Evolutionary conservation across 2,113 vertebrate genomes (phyloP), one percentile per base, ranked within the genome.

Genomic region (Cromileptes altivelis): DNA sequence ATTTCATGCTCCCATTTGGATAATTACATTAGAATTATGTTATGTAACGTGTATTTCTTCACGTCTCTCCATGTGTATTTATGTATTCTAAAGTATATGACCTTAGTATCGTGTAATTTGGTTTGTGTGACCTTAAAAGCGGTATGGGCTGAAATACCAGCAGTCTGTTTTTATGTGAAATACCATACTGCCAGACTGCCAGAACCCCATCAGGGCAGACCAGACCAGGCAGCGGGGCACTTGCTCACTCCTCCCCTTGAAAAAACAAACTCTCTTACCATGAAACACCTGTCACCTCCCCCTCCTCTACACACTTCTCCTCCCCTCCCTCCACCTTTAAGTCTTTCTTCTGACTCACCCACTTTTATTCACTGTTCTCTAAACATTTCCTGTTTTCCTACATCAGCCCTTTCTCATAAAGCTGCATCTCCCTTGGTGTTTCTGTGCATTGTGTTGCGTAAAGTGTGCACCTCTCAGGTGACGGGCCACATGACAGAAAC

Each of bases 251-350:
- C 88, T 88, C 87, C 91, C 82, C 65, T 86, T 92, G 75, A 89
- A 88, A 89, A 91, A 93, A 93, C 87, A 93, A 92, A 91, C 88
- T 84, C n/a, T 78, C 40, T 84, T 86, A 87, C 88, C 73, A 76
- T 61, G 63, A 90, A 85, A 84, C 91, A 91, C 92, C 88, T 92
- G 90, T 78, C 65, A 40, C 47, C 53, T 27, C 71, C 62, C 53
- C 17, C 49, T 14, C 18, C 25, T 53, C 21, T 25, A 68, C 63
- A 58, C 69, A 42, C 65, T 5, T 17, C 67, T 17, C 3, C 58
- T 62, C 18, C 33, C 21, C 50, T 7, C 15, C 49, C 19, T 30
- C 33, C 25, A 30, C 17, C 21, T 67, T 76, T 57, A 1, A 25
- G 50, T 70, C 25, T 69, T 62, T 76, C 11, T 78, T 86, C 55